Conservation (phyloP, 2,888 invertebrate genomes). For the Eupithecia pulchellata region DNA sequence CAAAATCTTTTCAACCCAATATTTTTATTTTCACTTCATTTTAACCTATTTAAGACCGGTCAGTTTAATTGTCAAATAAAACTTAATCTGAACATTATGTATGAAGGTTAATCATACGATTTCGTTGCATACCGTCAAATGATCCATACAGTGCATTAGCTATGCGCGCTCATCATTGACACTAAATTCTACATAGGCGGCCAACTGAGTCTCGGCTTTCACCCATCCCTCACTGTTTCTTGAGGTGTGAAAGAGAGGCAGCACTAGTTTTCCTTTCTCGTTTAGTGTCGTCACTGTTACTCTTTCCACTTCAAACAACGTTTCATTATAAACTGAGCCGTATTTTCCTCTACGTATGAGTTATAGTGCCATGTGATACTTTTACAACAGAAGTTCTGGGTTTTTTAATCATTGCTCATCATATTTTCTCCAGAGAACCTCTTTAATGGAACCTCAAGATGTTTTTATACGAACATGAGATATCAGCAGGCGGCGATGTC, state of each 20-base stretch:
- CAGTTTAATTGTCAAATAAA: slow-evolving; percentile 10
- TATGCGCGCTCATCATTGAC: slow-evolving; percentile 65
- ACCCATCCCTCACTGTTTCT: slow-evolving; percentile 62
- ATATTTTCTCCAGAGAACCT: background rate
- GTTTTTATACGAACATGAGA: background rate
- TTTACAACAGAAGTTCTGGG: background rate
- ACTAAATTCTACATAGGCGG: slow-evolving; percentile 79
- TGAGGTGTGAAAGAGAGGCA: slow-evolving; percentile 65
- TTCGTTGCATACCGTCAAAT: slow-evolving; percentile 47
- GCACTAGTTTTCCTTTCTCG: slow-evolving; percentile 79
- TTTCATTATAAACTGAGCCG: slow-evolving; percentile 2
- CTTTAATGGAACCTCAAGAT: background rate
- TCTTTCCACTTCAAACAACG: slow-evolving; percentile 6
- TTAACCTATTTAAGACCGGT: background rate
- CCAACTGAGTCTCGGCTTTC: slow-evolving; percentile 72
- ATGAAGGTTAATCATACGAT: slow-evolving; percentile 44
- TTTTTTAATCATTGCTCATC: background rate
- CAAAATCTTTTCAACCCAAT: background rate
- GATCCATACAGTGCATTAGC: slow-evolving; percentile 42
- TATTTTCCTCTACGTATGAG: background rate
- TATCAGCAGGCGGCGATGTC: background rate
- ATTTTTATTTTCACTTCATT: background rate
- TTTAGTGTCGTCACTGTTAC: slow-evolving; percentile 28
- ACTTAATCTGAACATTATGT: background rate
- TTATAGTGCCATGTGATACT: background rate